These are phyloP conservation scores for Nephrotoma flavescens DNA, from an alignment of 2,888 invertebrate genomes.

Conservation along the genomic window DNA sequence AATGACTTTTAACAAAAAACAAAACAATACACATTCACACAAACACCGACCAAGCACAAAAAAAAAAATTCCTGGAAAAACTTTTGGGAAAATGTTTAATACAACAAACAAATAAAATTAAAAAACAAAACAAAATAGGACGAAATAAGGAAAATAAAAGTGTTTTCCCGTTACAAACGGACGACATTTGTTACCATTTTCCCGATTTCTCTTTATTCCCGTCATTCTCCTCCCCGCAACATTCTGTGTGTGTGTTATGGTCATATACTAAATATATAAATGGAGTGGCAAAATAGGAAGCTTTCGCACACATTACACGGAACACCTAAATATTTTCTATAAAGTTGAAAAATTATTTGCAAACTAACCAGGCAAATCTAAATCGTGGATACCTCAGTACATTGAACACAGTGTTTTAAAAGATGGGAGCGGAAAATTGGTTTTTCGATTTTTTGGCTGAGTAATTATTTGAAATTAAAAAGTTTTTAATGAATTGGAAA, in stretches of 20 bases:
- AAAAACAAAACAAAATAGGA: neutral
- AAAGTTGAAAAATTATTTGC: neutral
- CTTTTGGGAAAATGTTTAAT: neutral
- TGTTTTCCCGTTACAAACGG: neutral
- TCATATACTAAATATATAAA: too few relatives aligned
- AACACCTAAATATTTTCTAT: neutral
- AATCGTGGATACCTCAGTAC: neutral
- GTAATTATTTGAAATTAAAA: neutral
- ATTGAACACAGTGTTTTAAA: neutral
- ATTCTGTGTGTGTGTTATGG: neutral
- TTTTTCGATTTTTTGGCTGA: neutral
- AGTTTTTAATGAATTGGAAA: neutral
- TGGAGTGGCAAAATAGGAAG: neutral
- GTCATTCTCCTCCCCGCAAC: neutral
- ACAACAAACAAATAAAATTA: neutral
- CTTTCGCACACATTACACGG: neutral
- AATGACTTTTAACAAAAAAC: neutral
- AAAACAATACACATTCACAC: neutral
- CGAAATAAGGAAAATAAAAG: neutral
- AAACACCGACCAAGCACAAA: neutral
- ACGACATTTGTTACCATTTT: neutral
- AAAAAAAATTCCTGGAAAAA: neutral
- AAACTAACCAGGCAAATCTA: neutral
- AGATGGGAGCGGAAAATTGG: neutral
- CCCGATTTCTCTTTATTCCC: neutral